Percentiles rank a stretch among this genome's conserved stretches.
Conservation (phyloP, 2,113 vertebrate genomes). For the Dipodomys spectabilis region DNA sequence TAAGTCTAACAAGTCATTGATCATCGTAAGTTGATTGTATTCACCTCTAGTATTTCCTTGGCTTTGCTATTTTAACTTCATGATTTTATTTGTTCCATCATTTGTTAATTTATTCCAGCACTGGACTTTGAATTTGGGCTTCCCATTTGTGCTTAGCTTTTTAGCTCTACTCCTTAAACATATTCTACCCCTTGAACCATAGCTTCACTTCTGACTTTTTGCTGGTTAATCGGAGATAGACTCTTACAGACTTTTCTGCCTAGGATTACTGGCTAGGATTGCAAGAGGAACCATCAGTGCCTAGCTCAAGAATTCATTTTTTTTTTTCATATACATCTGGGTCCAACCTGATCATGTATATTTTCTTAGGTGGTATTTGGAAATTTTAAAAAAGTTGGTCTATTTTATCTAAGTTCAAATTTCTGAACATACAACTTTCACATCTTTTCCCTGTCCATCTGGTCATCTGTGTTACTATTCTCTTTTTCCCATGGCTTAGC, state of each 20-base stretch:
- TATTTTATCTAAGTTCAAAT: background rate
- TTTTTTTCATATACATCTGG: no score
- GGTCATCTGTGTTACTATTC: background rate
- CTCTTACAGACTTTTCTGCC: no score
- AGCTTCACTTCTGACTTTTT: no score
- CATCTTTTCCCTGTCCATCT: background rate
- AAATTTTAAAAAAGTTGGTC: no score
- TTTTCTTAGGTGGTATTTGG: background rate
- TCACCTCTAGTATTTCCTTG: background rate
- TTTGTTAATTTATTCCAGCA: no score
- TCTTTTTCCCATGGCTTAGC: background rate
- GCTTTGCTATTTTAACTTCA: background rate
- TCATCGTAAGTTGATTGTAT: background rate
- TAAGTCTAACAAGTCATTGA: background rate
- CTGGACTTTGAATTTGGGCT: background rate
- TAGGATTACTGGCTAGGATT: no score
- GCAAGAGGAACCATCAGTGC: no score
- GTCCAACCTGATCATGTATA: background rate
- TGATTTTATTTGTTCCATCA: background rate
- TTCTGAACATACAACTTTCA: background rate
- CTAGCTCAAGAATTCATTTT: no score
- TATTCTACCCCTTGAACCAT: no score
- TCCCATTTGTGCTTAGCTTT: background rate
- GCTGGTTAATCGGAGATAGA: no score
- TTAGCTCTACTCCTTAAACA: no score